phyloP scores from a whole-genome alignment of 2,113 vertebrate genomes.

The Daboia siamensis region DNA sequence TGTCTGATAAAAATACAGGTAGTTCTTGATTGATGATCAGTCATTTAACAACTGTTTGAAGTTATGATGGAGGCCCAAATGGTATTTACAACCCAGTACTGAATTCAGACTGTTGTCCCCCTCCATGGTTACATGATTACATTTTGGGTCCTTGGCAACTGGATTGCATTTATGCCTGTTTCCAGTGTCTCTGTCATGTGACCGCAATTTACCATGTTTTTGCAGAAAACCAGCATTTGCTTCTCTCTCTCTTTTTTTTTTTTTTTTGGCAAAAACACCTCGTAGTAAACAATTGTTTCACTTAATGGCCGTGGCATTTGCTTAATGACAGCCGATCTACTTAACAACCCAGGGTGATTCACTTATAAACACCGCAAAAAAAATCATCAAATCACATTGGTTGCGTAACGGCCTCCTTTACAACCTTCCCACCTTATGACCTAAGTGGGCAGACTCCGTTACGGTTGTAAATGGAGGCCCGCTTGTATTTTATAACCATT shows the following conservation, averaged over 20 bases:
- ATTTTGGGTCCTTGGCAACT: background rate
- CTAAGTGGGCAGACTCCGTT: background rate
- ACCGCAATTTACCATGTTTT: background rate
- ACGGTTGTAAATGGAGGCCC: background rate
- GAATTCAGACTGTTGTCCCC: background rate
- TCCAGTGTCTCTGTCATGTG: background rate
- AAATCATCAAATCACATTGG: background rate
- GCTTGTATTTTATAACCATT: background rate
- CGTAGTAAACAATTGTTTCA: background rate
- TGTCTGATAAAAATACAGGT: background rate
- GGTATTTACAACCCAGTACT: background rate
- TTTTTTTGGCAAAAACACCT: background rate
- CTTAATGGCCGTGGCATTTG: background rate
- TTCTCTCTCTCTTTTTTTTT: too few species aligned
- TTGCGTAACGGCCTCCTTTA: background rate
- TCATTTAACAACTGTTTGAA: background rate
- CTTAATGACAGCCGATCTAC: background rate
- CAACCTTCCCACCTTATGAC: background rate
- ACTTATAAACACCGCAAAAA: background rate
- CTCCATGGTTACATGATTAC: background rate
- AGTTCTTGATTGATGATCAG: background rate
- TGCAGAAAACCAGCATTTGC: background rate
- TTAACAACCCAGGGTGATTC: background rate
- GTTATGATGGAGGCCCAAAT: background rate
- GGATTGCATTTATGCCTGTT: background rate